Evolutionary conservation across 2,888 invertebrate genomes (phyloP), one percentile per base, ranked within the genome.

Genomic region (Tuta absoluta): DNA sequence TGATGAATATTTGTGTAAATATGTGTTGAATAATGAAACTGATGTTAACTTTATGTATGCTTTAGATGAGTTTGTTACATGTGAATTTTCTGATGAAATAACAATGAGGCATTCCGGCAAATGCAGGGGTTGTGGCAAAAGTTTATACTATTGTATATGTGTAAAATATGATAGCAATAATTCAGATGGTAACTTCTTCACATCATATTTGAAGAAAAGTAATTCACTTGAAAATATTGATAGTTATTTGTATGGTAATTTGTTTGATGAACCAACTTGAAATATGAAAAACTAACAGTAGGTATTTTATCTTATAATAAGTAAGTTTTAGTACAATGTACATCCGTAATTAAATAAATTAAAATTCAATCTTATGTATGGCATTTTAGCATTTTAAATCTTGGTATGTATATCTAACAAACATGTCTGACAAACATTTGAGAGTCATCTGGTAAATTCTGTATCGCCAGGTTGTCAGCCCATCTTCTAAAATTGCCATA

Each of bases 1-100:
- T 28, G 89, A 96, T 69, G 87, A 94, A 24, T 98, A 95, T 90
- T 87, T 98, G 65, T 79, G 92, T 62, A 82, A 93, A 62, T 86
- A 94, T 82, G 93, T 94, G 71, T 84, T 73, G 75, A 94, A 66
- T 66, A 68, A 69, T 65, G 68, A 67, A 66, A 69, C 72, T 65
- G 80, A 93, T 41, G 75, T 80, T 63, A 63, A 71, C n/a, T 66
- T 70, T 63, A 74, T 69, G 66, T 72, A 73, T 74, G 67, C 69
- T 63, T 70, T 87, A 65, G 83, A 75, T 68, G 76, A 87, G 57
- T 89, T 86, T 81, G 67, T 89, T 62, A 64, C 67, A 23, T 91
- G 91, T 79, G 68, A 82, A 62, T 92, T 86, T 82, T 74, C 86
- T 66, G 79, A 88, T 69, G 84, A 86, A 74, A 84, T 91, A 64